Evolutionary conservation across 2,797 vertebrate species (phyloP).

Genomic region (Lutjanus campechanus): DNA sequence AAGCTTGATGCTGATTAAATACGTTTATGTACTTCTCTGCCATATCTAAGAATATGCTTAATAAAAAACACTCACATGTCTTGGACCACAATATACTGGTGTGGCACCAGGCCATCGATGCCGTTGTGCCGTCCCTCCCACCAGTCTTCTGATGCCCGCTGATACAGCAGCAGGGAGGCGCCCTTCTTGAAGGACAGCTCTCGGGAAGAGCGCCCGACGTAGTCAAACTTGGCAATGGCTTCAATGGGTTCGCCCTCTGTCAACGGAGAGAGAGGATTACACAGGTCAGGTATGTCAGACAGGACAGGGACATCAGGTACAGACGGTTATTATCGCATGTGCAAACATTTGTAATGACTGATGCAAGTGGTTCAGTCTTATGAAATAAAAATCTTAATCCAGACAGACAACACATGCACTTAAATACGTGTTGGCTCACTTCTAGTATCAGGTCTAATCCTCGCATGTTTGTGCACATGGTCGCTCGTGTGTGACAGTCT

Average conservation of each 20-base stretch:
- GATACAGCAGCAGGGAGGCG: conserved; percentile 96
- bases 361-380: neutral
- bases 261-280: conserved; percentile 52
- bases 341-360: conserved; percentile 20
- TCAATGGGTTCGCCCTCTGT: conserved; percentile 98
- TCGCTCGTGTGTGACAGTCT: conserved; percentile 21
- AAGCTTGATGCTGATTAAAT: neutral
- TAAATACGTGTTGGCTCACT: neutral
- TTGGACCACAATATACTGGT: conserved; percentile 99
- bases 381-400: neutral
- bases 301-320: conserved; percentile 11
- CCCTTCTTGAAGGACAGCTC: conserved; percentile 99
- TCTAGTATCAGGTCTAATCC: neutral
- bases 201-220: conserved; percentile 93
- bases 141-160: conserved; percentile 98
- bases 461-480: conserved; percentile 32
- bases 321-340: neutral
- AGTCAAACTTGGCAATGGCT: conserved; percentile 99
- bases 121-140: conserved; percentile 99
- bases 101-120: conserved; percentile 96
- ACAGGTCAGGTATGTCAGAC: conserved; percentile 55
- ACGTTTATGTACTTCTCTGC: neutral
- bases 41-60: neutral
- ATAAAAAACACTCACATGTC: conserved; percentile 92
- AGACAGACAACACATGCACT: neutral